These are phyloP conservation scores for Chelonus insularis DNA, from an alignment of 1,140 invertebrate genomes.

Conservation along the genomic window DNA sequence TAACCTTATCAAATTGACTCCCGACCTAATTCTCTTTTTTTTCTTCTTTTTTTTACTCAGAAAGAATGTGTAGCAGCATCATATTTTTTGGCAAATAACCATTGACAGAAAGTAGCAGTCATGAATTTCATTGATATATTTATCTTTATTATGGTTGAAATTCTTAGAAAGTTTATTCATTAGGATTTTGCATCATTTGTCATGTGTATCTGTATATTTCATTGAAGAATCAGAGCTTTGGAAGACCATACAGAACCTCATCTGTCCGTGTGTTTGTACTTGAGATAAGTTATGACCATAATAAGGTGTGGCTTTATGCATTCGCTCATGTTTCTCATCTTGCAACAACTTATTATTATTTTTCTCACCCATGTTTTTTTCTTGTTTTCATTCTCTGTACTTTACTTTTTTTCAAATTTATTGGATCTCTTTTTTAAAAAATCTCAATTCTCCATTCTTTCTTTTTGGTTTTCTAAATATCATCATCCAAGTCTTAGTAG, in stretches of 20 bases:
- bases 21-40: slow-evolving; percentile 45
- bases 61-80: background rate
- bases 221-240: slow-evolving; percentile 19
- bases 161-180: background rate
- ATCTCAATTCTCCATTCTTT: no score
- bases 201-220: slow-evolving; percentile 25
- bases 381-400: slow-evolving; percentile 14
- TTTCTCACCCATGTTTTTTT: background rate
- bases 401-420: background rate
- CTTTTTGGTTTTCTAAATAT: no score
- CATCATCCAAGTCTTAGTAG: no score
- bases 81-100: background rate
- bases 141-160: background rate
- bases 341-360: slow-evolving; percentile 40
- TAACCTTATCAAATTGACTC: slow-evolving; percentile 59
- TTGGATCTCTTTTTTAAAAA: no score
- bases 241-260: slow-evolving; percentile 25
- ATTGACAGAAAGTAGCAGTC: no score
- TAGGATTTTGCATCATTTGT: slow-evolving; percentile 18
- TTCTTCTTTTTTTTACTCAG: background rate
- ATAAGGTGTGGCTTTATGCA: background rate
- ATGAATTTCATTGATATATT: background rate
- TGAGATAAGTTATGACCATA: slow-evolving; percentile 38
- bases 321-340: slow-evolving; percentile 13
- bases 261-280: slow-evolving; percentile 33